Base-by-base conservation (phyloP, 2,113 vertebrate species). In the Rousettus leschenaultii region DNA sequence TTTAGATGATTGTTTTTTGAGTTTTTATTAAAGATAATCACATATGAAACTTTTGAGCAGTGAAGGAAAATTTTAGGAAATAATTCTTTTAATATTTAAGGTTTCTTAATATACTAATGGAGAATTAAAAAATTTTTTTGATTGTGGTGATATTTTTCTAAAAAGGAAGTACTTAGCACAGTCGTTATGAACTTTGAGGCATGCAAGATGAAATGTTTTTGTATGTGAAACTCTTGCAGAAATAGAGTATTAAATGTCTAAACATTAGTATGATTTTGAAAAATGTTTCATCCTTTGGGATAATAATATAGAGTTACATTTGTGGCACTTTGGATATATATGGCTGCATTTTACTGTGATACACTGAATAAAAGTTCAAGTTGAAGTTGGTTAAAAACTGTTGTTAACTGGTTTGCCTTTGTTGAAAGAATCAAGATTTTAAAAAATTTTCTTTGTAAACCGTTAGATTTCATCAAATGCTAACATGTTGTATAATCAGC, bases 221-320 rank as follows among this genome's bases (percentile, higher is more conserved):
- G 28, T 82, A 77, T 66, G 35, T 85, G 57, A 94, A 86, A 70
- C 80, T 14, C 14, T 53, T 83, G 18, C 45, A 80, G 55, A 91
- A 91, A 57, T 87, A 14, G 70, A 28, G 18, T 80, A 75, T 80
- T 88, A 79, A 48, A 77, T 43, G 28, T 83, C 24, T 77, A 51
- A 91, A 83, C 43, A 70, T 68, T 66, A 48, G 16, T 90, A 83
- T 87, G 61, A 90, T 91, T 91, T 96, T 93, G 61, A 91, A 91
- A 93, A 91, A 45, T 61, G 28, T 61, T 87, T 91, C 22, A 57
- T 12, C 7, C 83, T 89, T 22, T 74, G 53, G 40, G 70, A 35
- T 91, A 71, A 68, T 89, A 35, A 71, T 82, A 53, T 12, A 43
- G 43, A 63, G 24, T 89, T 93, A 28, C 1, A 53, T 93, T 86